phyloP scores from a whole-genome alignment of 2,888 invertebrate species.

The Brenthis hecate region DNA sequence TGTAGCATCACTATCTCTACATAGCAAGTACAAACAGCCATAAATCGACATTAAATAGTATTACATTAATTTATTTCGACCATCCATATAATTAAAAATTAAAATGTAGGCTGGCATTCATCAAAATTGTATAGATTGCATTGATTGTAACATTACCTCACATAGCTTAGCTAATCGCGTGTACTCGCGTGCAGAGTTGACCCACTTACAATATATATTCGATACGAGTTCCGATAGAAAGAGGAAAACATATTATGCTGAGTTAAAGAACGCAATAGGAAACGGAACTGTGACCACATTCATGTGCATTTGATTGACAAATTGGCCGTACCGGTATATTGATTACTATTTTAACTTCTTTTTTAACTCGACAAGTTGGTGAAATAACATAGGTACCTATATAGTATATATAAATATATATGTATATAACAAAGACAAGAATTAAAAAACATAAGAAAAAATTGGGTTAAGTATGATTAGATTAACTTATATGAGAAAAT shows the following conservation, averaged over 20 bases:
- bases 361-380: no score
- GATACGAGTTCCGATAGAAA: slow-evolving; percentile 1
- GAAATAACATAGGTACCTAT: no score
- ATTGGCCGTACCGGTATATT: not conserved
- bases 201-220: slow-evolving; percentile 43
- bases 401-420: no score
- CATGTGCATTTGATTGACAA: not conserved
- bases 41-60: no score
- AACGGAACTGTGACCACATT: slow-evolving; percentile 7
- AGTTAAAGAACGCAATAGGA: slow-evolving; percentile 3
- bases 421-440: no score
- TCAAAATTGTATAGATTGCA: slow-evolving; percentile 30
- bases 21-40: no score
- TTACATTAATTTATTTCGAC: no score
- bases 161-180: slow-evolving; percentile 50
- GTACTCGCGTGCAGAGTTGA: slow-evolving; percentile 59
- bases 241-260: not conserved
- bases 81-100: not conserved
- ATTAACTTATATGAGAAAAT: no score
- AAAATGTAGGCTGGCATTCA: not conserved
- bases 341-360: no score
- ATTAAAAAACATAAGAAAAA: no score
- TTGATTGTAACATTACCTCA: slow-evolving; percentile 38
- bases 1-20: no score
- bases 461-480: no score